Percentiles rank a stretch among this genome's conserved stretches.
These are phyloP conservation scores for Hirundichthys speculiger DNA, from an alignment of 2,113 vertebrate genomes.

Conservation along the genomic window DNA sequence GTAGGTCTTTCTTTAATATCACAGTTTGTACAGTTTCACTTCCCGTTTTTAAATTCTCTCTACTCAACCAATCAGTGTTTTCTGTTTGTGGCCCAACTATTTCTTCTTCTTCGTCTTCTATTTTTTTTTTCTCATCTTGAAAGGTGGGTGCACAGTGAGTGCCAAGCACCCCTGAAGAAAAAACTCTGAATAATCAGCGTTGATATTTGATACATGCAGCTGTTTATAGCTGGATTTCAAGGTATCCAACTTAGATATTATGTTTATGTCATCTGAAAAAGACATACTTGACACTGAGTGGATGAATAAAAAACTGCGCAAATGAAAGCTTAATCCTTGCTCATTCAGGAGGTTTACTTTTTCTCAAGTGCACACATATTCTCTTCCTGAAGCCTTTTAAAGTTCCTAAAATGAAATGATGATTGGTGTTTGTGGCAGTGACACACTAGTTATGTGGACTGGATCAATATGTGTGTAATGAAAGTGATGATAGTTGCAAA, in stretches of 20 bases:
- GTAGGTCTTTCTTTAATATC: no score
- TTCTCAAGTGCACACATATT: neutral
- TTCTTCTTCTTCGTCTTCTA: no score
- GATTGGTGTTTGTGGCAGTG: neutral
- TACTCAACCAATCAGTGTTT: no score
- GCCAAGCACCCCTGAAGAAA: neutral
- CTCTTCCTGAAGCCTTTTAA: neutral
- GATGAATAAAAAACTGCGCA: neutral
- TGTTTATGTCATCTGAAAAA: neutral
- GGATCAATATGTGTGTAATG: neutral
- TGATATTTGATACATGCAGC: neutral
- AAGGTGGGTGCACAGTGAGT: no score
- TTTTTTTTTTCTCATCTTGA: no score
- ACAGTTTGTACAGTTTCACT: no score
- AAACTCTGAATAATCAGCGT: neutral
- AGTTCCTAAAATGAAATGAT: neutral
- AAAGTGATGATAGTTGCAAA: neutral
- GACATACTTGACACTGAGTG: constrained; percentile 1
- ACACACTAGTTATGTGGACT: neutral
- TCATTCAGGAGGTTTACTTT: neutral
- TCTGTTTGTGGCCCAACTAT: no score
- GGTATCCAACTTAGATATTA: neutral
- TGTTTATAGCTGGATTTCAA: neutral
- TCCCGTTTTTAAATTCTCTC: no score
- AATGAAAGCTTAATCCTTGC: constrained; percentile 1